Base-by-base conservation (phyloP, 2,113 vertebrate species). In the Casuarius casuarius region DNA sequence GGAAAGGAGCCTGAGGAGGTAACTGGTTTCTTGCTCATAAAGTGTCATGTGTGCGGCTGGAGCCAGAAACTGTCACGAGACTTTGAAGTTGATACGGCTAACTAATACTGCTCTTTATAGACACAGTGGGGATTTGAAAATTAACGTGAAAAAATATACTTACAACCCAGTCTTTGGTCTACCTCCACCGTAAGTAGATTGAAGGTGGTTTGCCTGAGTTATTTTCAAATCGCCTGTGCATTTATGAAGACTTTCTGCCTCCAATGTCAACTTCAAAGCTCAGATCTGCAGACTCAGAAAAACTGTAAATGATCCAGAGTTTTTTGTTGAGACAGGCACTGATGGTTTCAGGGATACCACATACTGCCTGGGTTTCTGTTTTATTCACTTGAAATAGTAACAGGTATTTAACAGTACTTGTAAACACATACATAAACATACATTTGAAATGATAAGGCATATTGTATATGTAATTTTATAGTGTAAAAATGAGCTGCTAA, bases 1-100 rank as follows among this genome's bases (percentile, higher is more conserved):
- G 67, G 44, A 92, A 65, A 95, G 58, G 77, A 94, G 80, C 62
- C 86, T 25, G 42, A 94, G 94, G 77, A 96, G 87, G 89, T 90
- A 61, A 56, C 70, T 48, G 15, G 42, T 56, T 72, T n/a, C 66
- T 70, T 2, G 7, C 44, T 91, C 14, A 17, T 84, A 22, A 84
- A 68, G 44, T 65, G 61, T 8, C 17, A 1, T 78, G 79, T 68
- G 17, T 78, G 61, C 31, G 77, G 44, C 62, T 79, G 58, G 28
- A 70, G 70, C 83, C 42, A 81, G 76, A 86, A 96, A 72, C 48
- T 75, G 35, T 48, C 62, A n/a, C 1, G 5, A 76, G 90, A 76
- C 91, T 93, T 94, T 52, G 70, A 79, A 87, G 84, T 6, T 42
- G 62, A 54, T 92, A 76, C 73, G 70, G 71, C 18, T 79, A 26